Evolutionary conservation across 2,797 vertebrate genomes (phyloP).

Genomic region (Astyanax mexicanus): DNA sequence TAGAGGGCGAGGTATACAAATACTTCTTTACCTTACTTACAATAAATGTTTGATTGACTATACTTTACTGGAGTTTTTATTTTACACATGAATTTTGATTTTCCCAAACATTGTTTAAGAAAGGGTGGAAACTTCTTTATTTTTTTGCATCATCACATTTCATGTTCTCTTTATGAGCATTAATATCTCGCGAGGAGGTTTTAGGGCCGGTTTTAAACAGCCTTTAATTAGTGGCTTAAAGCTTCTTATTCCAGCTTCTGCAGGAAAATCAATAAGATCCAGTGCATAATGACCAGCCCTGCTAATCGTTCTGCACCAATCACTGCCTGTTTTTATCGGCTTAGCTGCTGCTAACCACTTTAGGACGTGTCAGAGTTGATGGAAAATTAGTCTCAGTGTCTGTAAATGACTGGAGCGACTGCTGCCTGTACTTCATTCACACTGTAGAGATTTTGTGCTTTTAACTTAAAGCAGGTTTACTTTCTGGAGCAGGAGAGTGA

Average conservation of each 20-base stretch:
- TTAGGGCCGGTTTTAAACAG: background rate
- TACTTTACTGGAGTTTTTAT: background rate
- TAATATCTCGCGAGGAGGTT: background rate
- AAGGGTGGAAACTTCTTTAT: background rate
- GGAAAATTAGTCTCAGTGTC: background rate
- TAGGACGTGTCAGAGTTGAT: background rate
- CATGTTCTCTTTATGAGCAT: background rate
- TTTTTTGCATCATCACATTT: background rate
- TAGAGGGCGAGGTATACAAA: no score
- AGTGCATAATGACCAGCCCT: background rate
- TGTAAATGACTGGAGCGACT: background rate
- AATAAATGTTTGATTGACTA: background rate
- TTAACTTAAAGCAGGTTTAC: no score
- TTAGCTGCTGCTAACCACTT: background rate
- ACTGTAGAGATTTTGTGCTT: no score
- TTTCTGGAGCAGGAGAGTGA: background rate
- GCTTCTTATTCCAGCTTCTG: background rate
- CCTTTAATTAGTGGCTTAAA: conserved; percentile 23
- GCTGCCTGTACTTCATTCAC: background rate
- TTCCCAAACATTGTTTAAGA: background rate
- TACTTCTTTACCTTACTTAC: no score
- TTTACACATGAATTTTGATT: background rate
- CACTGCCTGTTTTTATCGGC: conserved; percentile 18
- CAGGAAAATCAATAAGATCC: conserved; percentile 32
- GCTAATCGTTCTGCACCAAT: conserved; percentile 17